Percentiles rank a stretch among this genome's conserved stretches.
Conservation (phyloP, 2,888 invertebrate genomes). For the Ochropleura plecta region DNA sequence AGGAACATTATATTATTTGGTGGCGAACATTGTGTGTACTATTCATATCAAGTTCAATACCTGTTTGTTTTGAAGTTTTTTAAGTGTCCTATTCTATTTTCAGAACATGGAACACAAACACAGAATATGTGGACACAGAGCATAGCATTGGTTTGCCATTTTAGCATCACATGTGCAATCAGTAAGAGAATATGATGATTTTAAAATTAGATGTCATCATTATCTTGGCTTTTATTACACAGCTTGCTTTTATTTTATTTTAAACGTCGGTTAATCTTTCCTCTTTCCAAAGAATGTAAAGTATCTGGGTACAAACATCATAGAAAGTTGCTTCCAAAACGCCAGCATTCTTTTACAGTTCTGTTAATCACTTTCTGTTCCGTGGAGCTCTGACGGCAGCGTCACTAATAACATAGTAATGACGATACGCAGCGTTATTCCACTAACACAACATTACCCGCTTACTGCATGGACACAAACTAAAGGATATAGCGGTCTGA, state of each 20-base stretch:
- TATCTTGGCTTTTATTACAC: not conserved
- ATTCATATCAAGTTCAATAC: not conserved
- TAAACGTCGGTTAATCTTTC: not conserved
- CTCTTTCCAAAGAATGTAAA: not conserved
- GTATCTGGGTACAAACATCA: not conserved
- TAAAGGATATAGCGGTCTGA: conserved; percentile 19
- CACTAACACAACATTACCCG: conserved; percentile 46
- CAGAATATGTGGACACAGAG: no score
- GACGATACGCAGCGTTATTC: conserved; percentile 53
- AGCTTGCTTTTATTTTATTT: not conserved
- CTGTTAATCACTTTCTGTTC: not conserved
- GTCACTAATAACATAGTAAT: conserved; percentile 58
- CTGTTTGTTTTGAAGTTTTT: not conserved
- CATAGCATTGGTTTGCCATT: not conserved
- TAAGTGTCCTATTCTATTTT: not conserved
- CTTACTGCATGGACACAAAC: conserved; percentile 17
- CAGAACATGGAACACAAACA: no score
- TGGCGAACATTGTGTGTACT: not conserved
- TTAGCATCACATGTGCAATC: not conserved
- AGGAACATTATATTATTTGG: conserved; percentile 22
- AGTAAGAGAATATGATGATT: not conserved
- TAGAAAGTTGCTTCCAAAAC: not conserved
- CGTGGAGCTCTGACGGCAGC: conserved; percentile 18
- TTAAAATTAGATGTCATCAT: not conserved
- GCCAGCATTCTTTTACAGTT: not conserved